Percentiles rank a stretch among this genome's conserved stretches.
Conservation (phyloP, 2,113 vertebrate genomes). For the Rostratula benghalensis region DNA sequence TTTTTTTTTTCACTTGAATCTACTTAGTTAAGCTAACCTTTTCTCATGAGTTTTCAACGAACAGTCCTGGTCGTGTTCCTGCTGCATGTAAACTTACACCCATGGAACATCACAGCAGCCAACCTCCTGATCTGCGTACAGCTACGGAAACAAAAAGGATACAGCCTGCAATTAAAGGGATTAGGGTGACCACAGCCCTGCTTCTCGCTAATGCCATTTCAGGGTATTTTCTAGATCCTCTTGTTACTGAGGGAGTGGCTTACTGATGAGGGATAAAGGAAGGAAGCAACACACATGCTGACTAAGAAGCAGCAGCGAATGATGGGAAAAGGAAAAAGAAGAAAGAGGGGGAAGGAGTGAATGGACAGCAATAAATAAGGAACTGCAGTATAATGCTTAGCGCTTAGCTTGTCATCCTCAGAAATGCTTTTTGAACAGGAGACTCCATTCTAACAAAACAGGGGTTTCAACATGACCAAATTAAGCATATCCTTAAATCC, state of each 20-base stretch:
- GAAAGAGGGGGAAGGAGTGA: neutral
- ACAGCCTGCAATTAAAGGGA: slow-evolving; percentile 18
- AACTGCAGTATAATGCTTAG: neutral
- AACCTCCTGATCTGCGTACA: neutral
- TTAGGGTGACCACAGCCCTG: neutral
- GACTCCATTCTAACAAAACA: neutral
- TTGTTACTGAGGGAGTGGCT: neutral
- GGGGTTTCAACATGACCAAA: neutral
- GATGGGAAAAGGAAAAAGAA: neutral
- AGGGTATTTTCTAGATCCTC: slow-evolving; percentile 19
- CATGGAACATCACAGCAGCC: neutral
- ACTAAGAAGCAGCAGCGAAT: neutral
- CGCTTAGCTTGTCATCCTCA: neutral
- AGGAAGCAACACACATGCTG: neutral
- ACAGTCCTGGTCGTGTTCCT: neutral
- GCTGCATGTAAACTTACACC: neutral
- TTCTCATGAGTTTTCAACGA: neutral
- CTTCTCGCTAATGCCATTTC: slow-evolving; percentile 16
- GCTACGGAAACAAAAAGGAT: neutral
- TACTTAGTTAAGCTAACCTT: neutral
- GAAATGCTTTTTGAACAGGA: neutral
- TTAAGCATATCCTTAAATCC: slow-evolving; percentile 18
- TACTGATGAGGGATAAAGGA: neutral
- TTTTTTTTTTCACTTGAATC: neutral
- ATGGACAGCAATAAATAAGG: neutral